Base-by-base conservation (phyloP, 53 echinoderm and acorn worm species). In the Holothuria scabra region DNA sequence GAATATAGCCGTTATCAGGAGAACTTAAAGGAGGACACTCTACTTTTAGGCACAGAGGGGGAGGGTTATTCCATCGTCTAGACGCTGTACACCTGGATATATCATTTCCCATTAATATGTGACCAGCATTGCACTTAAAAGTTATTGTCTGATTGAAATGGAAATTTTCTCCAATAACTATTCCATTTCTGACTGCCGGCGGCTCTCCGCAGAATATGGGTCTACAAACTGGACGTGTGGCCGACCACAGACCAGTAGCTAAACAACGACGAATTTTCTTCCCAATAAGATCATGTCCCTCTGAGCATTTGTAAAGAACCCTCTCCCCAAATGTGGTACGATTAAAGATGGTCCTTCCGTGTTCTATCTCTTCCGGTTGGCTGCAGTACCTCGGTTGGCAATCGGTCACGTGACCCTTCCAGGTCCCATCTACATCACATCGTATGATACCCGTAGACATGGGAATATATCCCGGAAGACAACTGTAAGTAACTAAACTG, bases 61-160 rank as follows among this genome's bases (percentile, higher is more conserved):
- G 16, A 13, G 60, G 55, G 59, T 60, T 78, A 63, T 91, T 97
- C 97, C 97, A 97, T 22, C 60, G n/a, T 1, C 57, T 84, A 4
- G 67, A 61, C 12, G 69, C 56, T 59, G 29, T 30, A 33, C 97
- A 97, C 0, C 23, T 67, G 38, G 85, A 66, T 8, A 34, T 59
- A 60, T 83, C 41, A 60, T 44, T 14, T 18, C 90, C 92, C 34
- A 0, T 16, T 28, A 91, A 57, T 9, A 86, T 87, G 75, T 86
- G 89, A 58, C 92, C 94, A 18, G 31, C 18, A 59, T 94, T 62
- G 85, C 97, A 97, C 46, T 46, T 21, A 33, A 93, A 94, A 9
- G 66, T 86, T 4, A 94, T 76, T 33, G 23, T 58, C 9, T 86
- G 67, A 21, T 82, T 79, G 32, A 86, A 70, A 12, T 46, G 61